Percentiles rank a stretch among this genome's conserved stretches.
Evolutionary conservation across 1,140 invertebrate genomes (phyloP).

Genomic region (Atta cephalotes): DNA sequence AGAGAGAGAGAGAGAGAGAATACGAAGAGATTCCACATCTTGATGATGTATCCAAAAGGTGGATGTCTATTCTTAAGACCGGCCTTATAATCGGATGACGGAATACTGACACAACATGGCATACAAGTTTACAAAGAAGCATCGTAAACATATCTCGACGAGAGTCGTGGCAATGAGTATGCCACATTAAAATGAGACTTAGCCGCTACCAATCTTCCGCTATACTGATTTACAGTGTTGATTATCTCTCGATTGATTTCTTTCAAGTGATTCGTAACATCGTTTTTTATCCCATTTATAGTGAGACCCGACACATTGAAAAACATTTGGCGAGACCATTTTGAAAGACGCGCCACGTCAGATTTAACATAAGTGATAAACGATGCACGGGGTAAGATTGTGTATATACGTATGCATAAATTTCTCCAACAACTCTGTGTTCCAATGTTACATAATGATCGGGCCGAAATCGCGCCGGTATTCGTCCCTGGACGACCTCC

Average conservation of each 20-base stretch:
- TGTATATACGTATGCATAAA: not conserved
- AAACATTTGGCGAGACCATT: not conserved
- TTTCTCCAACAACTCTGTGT: not conserved
- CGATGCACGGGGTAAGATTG: not conserved
- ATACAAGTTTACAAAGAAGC: slow-evolving; percentile 54
- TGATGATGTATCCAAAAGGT: slow-evolving; percentile 30
- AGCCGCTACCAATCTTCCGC: not conserved
- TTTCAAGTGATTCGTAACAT: not conserved
- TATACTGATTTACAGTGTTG: not conserved
- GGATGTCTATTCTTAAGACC: slow-evolving; percentile 13
- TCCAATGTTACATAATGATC: slow-evolving; percentile 36
- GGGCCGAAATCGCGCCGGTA: slow-evolving; percentile 32
- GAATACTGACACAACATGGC: slow-evolving; percentile 38
- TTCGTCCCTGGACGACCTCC: slow-evolving; percentile 47
- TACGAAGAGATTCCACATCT: slow-evolving; percentile 37
- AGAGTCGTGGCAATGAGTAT: slow-evolving; percentile 2
- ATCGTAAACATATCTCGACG: not conserved
- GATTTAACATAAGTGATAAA: slow-evolving; percentile 23
- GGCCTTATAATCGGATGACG: slow-evolving; percentile 36
- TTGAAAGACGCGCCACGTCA: not conserved
- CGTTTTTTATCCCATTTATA: not conserved
- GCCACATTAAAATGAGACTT: slow-evolving; percentile 21
- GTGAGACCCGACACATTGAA: not conserved
- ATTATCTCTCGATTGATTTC: not conserved
- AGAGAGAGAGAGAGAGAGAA: too few relatives aligned